Conservation (phyloP, 2,797 vertebrate species). For the Anguilla obscura region DNA sequence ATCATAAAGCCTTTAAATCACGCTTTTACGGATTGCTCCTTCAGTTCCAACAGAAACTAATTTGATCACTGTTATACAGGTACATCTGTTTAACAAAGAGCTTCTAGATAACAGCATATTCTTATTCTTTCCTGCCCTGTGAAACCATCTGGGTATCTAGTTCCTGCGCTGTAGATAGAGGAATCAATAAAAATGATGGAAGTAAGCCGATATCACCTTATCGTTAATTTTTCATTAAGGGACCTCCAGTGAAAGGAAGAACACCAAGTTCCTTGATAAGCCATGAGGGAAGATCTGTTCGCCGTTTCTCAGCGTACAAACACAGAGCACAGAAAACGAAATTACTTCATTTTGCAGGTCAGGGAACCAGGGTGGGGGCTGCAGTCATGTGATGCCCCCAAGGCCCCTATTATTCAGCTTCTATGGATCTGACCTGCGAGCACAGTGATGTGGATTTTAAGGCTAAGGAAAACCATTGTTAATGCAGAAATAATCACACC, state of each 20-base stretch:
- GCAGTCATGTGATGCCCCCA: not conserved
- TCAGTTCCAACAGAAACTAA: not conserved
- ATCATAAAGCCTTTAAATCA: not conserved
- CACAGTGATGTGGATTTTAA: not conserved
- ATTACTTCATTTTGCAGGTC: not conserved
- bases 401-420: not conserved
- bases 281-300: not conserved
- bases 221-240: slow-evolving; percentile 10
- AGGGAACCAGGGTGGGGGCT: not conserved
- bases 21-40: not conserved
- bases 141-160: not conserved
- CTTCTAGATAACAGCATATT: not conserved
- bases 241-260: not conserved
- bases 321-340: not conserved
- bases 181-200: slow-evolving; percentile 14
- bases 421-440: not conserved
- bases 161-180: not conserved
- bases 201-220: not conserved
- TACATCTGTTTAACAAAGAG: not conserved
- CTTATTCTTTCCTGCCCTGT: not conserved
- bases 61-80: not conserved
- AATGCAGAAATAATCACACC: not conserved
- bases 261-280: not conserved
- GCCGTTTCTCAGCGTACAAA: not conserved
- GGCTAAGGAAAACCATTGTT: not conserved